A percentile compares a stretch with the other conserved stretches of the same genome.
phyloP scores from a whole-genome alignment of 2,113 vertebrate species.

The Poeciliopsis prolifica region DNA sequence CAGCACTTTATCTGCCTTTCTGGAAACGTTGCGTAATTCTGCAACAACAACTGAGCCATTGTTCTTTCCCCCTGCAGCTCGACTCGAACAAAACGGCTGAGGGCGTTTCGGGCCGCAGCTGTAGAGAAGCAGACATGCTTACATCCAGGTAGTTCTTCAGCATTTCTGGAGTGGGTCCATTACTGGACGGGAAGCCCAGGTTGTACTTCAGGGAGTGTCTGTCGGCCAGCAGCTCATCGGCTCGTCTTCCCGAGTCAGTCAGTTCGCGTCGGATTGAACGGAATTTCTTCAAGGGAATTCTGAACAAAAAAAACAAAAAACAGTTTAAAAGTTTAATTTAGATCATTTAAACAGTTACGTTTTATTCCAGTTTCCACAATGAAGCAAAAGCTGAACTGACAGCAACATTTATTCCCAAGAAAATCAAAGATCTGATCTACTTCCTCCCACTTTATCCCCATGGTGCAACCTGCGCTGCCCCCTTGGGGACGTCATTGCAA shows the following conservation, averaged over 20 bases:
- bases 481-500: too few relatives aligned
- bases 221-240: conserved; percentile 74
- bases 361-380: too few relatives aligned
- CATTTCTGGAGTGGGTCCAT: conserved; percentile 84
- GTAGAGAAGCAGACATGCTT: conserved; percentile 55
- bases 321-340: too few relatives aligned
- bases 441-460: too few relatives aligned
- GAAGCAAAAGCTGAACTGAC: too few relatives aligned
- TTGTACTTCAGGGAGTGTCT: conserved; percentile 80
- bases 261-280: conserved; percentile 84
- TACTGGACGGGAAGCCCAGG: conserved; percentile 73
- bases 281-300: conserved; percentile 89
- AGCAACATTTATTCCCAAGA: too few relatives aligned
- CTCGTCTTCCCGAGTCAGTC: conserved; percentile 74
- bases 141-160: conserved; percentile 93
- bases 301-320: conserved; percentile 33
- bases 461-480: too few relatives aligned
- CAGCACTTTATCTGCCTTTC: not conserved
- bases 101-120: conserved; percentile 7
- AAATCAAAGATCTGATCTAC: too few relatives aligned
- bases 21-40: not conserved
- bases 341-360: too few relatives aligned
- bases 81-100: too few relatives aligned
- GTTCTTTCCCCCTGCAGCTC: not conserved
- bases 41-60: not conserved